Percentiles rank a stretch among this genome's conserved stretches.
Evolutionary conservation across 1,140 invertebrate species (phyloP).

Genomic region (Achatina immaculata): DNA sequence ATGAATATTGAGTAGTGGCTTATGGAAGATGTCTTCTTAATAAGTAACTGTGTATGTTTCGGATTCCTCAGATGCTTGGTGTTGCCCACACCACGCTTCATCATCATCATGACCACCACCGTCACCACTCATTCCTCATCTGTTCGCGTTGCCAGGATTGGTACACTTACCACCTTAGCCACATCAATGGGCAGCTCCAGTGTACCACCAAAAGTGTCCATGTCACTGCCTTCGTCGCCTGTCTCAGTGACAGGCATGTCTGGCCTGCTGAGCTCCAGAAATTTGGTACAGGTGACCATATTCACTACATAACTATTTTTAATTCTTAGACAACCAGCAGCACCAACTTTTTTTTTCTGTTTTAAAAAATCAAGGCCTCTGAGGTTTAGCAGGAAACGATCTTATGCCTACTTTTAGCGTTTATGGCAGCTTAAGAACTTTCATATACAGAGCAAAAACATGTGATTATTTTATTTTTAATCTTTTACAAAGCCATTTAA

Average conservation of each 20-base stretch:
- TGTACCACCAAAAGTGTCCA: not conserved
- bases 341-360: too few relatives aligned
- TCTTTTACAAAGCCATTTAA: too few relatives aligned
- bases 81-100: not conserved
- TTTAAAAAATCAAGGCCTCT: too few relatives aligned
- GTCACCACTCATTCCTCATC: slow-evolving; percentile 34
- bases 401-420: too few relatives aligned
- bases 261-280: slow-evolving; percentile 26
- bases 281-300: slow-evolving; percentile 32
- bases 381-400: too few relatives aligned
- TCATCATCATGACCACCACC: slow-evolving; percentile 32
- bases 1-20: too few relatives aligned
- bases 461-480: too few relatives aligned
- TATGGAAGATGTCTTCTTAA: too few relatives aligned
- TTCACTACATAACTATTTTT: not conserved
- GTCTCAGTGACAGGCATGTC: slow-evolving; percentile 28
- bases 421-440: too few relatives aligned
- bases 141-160: slow-evolving; percentile 7
- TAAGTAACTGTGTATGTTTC: too few relatives aligned
- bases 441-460: too few relatives aligned
- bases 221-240: slow-evolving; percentile 23
- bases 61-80: slow-evolving; percentile 31
- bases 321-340: too few relatives aligned
- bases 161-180: not conserved
- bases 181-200: not conserved